A percentile compares a stretch with the other conserved stretches of the same genome.
These are phyloP conservation scores for Iphiclides podalirius DNA, from an alignment of 2,888 invertebrate genomes.

Conservation along the genomic window DNA sequence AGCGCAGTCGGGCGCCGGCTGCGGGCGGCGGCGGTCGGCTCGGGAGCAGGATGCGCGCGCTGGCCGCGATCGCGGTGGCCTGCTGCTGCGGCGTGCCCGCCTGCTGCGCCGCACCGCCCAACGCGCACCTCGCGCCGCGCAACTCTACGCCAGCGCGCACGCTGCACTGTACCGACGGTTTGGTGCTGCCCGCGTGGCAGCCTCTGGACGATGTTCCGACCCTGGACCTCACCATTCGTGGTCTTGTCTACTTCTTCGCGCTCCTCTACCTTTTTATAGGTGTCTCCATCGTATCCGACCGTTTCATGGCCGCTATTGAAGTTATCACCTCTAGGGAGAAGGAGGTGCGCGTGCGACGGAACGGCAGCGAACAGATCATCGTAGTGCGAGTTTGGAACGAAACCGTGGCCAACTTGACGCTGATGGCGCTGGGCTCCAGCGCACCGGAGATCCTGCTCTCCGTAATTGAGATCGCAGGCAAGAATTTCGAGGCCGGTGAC, in stretches of 20 bases:
- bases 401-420: conserved; percentile 98
- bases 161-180: conserved; percentile 88
- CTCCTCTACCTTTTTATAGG: conserved; percentile 98
- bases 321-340: conserved; percentile 99
- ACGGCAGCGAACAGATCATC: conserved; percentile 93
- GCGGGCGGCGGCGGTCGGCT: conserved; percentile 71
- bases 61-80: conserved; percentile 74
- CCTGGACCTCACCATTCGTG: conserved; percentile 90
- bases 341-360: conserved; percentile 93
- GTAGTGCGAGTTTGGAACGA: conserved; percentile 99
- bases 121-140: conserved; percentile 57
- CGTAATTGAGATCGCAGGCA: conserved; percentile 98
- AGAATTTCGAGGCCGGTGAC: conserved; percentile 97
- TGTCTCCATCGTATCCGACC: conserved; percentile 98
- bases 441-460: conserved; percentile 99
- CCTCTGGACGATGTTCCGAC: conserved; percentile 88
- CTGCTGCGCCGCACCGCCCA: conserved; percentile 56
- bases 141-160: conserved; percentile 61
- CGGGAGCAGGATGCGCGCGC: conserved; percentile 74
- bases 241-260: conserved; percentile 92
- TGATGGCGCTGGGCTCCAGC: conserved; percentile 99
- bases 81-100: conserved; percentile 66
- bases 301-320: conserved; percentile 99
- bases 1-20: conserved; percentile 76
- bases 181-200: conserved; percentile 93